Conservation (phyloP, 2,888 invertebrate species). For the Volucella bombylans region DNA sequence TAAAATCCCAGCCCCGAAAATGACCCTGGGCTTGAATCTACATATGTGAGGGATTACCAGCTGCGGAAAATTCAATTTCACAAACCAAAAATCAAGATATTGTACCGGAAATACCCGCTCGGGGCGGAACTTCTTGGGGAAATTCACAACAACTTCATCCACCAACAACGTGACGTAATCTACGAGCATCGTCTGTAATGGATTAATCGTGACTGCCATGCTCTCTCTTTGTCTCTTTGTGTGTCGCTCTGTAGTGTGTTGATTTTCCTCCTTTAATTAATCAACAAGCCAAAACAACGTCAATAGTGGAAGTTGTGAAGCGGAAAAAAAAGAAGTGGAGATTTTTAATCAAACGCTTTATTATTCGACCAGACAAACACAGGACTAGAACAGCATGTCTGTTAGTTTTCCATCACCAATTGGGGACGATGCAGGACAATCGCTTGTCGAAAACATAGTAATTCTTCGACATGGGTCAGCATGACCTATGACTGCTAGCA, state of each 20-base stretch:
- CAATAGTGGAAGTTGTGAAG: conserved; percentile 27
- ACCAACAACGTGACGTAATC: conserved; percentile 4
- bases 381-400: conserved; percentile 30
- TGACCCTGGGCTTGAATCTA: no score
- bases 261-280: conserved; percentile 36
- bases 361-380: conserved; percentile 32
- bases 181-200: conserved; percentile 4
- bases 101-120: background rate
- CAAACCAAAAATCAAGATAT: background rate
- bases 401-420: conserved; percentile 49
- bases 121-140: background rate
- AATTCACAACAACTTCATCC: background rate
- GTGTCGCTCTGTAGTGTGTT: no score
- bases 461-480: conserved; percentile 42
- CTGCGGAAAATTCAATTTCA: background rate
- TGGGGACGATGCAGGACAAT: conserved; percentile 39
- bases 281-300: conserved; percentile 42
- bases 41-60: no score
- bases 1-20: no score
- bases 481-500: background rate
- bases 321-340: conserved; percentile 27
- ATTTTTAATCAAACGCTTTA: conserved; percentile 59
- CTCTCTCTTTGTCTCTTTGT: background rate
- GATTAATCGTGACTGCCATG: conserved; percentile 30
- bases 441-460: conserved; percentile 39